Percentiles rank a stretch among this genome's conserved stretches.
phyloP scores from a whole-genome alignment of 2,888 invertebrate species.

The Leucophenga montana region DNA sequence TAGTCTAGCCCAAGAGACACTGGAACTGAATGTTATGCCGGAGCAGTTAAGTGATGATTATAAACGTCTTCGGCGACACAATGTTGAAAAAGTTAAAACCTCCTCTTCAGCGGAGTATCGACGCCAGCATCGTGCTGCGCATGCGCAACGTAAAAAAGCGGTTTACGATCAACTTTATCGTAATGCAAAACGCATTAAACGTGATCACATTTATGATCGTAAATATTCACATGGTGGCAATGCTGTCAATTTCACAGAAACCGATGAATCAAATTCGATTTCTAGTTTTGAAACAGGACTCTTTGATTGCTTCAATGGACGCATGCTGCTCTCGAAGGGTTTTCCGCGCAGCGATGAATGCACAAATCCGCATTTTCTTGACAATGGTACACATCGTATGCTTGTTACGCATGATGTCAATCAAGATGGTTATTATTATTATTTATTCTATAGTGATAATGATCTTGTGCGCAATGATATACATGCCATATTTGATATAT shows the following conservation, averaged over 20 bases:
- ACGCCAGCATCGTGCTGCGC: conserved; percentile 1
- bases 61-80: conserved; percentile 17
- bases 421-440: conserved; percentile 89
- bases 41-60: background rate
- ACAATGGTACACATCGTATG: conserved; percentile 79
- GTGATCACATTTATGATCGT: conserved; percentile 78
- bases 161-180: conserved; percentile 65
- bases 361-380: conserved; percentile 80
- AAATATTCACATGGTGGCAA: conserved; percentile 87
- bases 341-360: conserved; percentile 82
- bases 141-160: conserved; percentile 54
- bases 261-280: conserved; percentile 79
- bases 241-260: conserved; percentile 75
- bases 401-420: conserved; percentile 81
- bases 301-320: conserved; percentile 83
- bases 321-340: conserved; percentile 81
- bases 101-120: background rate
- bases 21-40: conserved; percentile 18
- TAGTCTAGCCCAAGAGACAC: conserved; percentile 30
- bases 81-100: background rate
- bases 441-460: conserved; percentile 91
- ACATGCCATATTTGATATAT: conserved; percentile 88
- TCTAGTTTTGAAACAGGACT: conserved; percentile 88
- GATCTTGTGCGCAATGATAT: conserved; percentile 86
- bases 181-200: conserved; percentile 55